Evolutionary conservation across 2,797 vertebrate species (phyloP), one percentile per base, ranked within the genome.

Genomic region (Characodon lateralis): DNA sequence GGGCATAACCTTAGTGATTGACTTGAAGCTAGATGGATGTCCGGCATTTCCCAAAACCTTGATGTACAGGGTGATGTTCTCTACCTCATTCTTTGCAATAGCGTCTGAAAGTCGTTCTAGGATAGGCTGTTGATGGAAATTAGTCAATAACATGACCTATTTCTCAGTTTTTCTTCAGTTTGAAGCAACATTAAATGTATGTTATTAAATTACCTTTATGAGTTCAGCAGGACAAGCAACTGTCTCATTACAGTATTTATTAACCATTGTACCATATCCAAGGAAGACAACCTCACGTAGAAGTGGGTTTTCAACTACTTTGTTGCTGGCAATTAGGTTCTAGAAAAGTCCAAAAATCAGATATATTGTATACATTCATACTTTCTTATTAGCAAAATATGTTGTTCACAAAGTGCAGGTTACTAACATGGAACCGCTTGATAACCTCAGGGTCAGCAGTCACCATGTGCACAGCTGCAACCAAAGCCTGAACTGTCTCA

Each of bases 261-360:
- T 89, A 86, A 97, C 87, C 90, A 98, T 90, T 2, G 96, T 96
- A 0, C 96, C 95, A 4, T 95, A 97, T 84, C 94, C 95, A 71
- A 97, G 96, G 70, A 93, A 83, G 51, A 93, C 88, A 39, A 96
- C 78, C 84, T 95, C 95, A 66, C 92, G 92, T 3, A 97, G 88
- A 46, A 91, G 0, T 12, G 91, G 91, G n/a, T 79, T 85, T 70
- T 50, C 55, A 58, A 61, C 18, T 5, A 94, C 76, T 83, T 92
- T 93, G 16, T 39, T 28, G 72, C 79, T 71, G 59, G 68, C n/a
- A 35, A 73, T 59, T 76, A 95, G 71, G 9, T 22, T 58, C 93
- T 94, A 73, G 5, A 87, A 79, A 26, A 80, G 72, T 13, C 4
- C 16, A 82, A 63, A n/a, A 28, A 20, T 71, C 0, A 69, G 12